phyloP scores from a whole-genome alignment of 2,113 vertebrate species.

The Lycocorax pyrrhopterus region DNA sequence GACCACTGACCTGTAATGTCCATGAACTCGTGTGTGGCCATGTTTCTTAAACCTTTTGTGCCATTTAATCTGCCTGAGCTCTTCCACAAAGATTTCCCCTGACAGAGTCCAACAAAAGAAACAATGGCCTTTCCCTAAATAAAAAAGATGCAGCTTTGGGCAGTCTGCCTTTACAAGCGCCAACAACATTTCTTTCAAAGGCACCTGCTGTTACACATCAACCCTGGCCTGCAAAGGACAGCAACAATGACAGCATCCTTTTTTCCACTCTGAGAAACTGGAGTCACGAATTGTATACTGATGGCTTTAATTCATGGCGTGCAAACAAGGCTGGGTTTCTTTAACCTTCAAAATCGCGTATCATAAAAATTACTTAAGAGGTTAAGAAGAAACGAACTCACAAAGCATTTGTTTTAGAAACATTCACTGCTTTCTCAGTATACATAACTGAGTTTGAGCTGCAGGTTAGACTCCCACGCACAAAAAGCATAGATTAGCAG shows the following conservation, averaged over 20 bases:
- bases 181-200: conserved; percentile 56
- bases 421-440: neutral
- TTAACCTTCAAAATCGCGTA: conserved; percentile 33
- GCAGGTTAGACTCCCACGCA: neutral
- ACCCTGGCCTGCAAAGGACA: conserved; percentile 22
- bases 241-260: conserved; percentile 16
- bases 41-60: conserved; percentile 38
- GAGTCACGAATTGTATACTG: neutral
- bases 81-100: conserved; percentile 32
- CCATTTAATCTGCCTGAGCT: conserved; percentile 40
- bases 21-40: neutral
- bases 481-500: neutral
- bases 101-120: conserved; percentile 53
- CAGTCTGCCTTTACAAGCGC: conserved; percentile 21
- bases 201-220: conserved; percentile 56
- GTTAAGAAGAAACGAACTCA: neutral
- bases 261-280: neutral
- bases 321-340: conserved; percentile 8
- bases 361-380: neutral
- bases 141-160: conserved; percentile 9
- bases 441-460: neutral
- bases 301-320: conserved; percentile 43
- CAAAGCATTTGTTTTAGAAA: neutral
- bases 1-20: neutral
- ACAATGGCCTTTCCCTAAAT: conserved; percentile 45